Conservation (phyloP, 2,797 vertebrate genomes). For the Acropternis orthonyx region DNA sequence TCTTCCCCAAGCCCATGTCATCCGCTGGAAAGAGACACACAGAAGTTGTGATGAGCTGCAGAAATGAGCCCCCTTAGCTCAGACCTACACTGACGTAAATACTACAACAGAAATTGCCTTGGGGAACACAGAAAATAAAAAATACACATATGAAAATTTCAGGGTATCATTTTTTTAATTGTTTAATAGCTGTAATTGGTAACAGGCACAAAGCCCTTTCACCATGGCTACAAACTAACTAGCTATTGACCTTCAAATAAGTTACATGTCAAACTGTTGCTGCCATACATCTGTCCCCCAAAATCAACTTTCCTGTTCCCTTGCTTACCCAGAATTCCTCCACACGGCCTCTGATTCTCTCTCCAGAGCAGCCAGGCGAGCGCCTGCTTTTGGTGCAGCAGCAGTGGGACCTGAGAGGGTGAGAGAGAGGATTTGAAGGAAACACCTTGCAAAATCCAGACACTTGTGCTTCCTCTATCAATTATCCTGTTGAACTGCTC, state of each 20-base stretch:
- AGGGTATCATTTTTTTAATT: background rate
- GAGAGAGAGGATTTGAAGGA: background rate
- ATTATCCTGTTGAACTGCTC: background rate
- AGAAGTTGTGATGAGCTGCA: background rate
- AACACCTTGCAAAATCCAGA: background rate
- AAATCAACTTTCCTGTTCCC: background rate
- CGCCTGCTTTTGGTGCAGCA: conserved; percentile 89
- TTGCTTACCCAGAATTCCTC: conserved; percentile 92
- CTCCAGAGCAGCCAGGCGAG: conserved; percentile 93
- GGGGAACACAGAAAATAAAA: background rate
- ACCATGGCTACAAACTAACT: background rate
- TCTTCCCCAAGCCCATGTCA: conserved; percentile 98
- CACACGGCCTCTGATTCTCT: conserved; percentile 88
- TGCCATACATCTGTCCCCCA: background rate
- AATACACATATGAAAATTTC: background rate
- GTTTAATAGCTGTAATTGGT: background rate
- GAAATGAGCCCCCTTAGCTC: background rate
- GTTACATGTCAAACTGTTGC: background rate
- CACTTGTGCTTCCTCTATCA: background rate
- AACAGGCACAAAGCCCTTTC: background rate
- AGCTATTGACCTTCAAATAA: background rate
- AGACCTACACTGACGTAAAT: background rate
- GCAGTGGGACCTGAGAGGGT: conserved; percentile 73
- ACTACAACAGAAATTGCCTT: background rate
- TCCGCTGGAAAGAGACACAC: conserved; percentile 81